Conservation (phyloP, 2,797 vertebrate species). For the Arctocebus calabarensis region DNA sequence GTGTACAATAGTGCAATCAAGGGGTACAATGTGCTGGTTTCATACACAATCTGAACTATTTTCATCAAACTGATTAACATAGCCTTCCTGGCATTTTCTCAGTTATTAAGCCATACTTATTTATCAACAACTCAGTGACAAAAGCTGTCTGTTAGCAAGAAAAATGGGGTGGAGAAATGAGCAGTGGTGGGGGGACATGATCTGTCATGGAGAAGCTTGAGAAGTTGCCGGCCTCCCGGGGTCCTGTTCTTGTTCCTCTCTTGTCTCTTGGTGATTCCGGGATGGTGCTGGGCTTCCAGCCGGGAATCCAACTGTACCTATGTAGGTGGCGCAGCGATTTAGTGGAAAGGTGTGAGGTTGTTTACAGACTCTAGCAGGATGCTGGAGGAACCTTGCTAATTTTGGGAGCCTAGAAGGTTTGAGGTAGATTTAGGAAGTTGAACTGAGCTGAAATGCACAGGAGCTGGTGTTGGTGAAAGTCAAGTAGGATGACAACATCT, state of each 20-base stretch:
- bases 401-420: background rate
- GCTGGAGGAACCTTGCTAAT: background rate
- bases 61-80: too few species aligned
- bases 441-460: too few species aligned
- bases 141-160: background rate
- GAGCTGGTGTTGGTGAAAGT: too few species aligned
- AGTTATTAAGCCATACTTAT: background rate
- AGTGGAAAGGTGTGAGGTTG: background rate
- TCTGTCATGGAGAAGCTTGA: background rate
- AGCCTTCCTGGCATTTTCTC: too few species aligned
- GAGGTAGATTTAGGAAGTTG: too few species aligned
- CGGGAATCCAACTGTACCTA: background rate
- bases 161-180: background rate
- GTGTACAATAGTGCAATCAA: too few species aligned
- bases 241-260: background rate
- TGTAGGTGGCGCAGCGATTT: background rate
- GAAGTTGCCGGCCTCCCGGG: background rate
- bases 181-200: rapidly evolving
- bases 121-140: background rate
- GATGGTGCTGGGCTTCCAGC: background rate
- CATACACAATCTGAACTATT: too few species aligned
- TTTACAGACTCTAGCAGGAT: background rate
- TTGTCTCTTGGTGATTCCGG: background rate
- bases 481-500: too few species aligned
- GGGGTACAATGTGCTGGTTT: too few species aligned